Evolutionary conservation across 2,888 invertebrate genomes (phyloP).

Genomic region (Drosophila subsilvestris): DNA sequence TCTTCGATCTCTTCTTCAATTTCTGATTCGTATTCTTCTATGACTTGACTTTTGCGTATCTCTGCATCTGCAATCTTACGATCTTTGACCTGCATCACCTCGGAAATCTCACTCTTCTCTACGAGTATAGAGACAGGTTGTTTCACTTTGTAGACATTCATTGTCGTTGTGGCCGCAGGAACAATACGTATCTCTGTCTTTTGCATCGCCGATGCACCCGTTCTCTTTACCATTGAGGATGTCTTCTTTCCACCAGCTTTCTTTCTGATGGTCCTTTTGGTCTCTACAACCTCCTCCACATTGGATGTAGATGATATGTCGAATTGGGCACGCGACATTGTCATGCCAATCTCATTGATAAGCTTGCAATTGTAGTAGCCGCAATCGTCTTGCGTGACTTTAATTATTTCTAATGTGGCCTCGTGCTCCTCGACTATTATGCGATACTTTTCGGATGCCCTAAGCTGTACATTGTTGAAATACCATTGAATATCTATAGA

Average conservation of each 20-base stretch:
- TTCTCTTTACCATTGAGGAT: conserved; percentile 83
- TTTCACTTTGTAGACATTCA: conserved; percentile 74
- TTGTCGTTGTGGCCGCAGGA: conserved; percentile 72
- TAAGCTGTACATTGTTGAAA: conserved; percentile 91
- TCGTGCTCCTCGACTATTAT: conserved; percentile 89
- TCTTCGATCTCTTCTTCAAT: conserved; percentile 41
- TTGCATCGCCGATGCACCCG: conserved; percentile 65
- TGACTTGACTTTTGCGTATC: conserved; percentile 44
- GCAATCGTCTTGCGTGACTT: conserved; percentile 87
- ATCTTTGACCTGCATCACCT: conserved; percentile 85
- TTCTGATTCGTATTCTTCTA: conserved; percentile 47
- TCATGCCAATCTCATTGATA: conserved; percentile 93
- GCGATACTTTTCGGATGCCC: conserved; percentile 89
- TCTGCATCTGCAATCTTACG: conserved; percentile 80
- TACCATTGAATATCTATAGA: conserved; percentile 92
- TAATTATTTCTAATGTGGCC: conserved; percentile 89
- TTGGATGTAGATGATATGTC: conserved; percentile 86
- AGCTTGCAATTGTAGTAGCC: conserved; percentile 94
- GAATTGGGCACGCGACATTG: conserved; percentile 91
- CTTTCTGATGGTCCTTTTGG: conserved; percentile 69
- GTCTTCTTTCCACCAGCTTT: conserved; percentile 67
- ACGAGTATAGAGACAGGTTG: conserved; percentile 80
- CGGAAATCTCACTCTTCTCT: conserved; percentile 84
- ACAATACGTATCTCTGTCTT: conserved; percentile 77
- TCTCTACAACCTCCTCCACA: conserved; percentile 75